A percentile compares a stretch with the other conserved stretches of the same genome.
Conservation (phyloP, 2,113 vertebrate genomes). For the Notechis scutatus region DNA sequence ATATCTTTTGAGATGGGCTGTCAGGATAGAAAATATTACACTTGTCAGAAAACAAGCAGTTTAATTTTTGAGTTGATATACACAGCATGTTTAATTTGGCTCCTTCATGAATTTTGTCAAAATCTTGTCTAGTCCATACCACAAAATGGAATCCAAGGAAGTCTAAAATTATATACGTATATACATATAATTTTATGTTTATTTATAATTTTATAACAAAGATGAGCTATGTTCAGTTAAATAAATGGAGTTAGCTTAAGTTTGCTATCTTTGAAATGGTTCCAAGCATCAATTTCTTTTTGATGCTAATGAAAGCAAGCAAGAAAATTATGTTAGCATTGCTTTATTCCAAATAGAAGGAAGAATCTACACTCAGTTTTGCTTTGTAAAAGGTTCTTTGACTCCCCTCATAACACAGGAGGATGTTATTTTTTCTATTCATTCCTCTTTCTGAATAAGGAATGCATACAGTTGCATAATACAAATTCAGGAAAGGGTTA, state of each 20-base stretch:
- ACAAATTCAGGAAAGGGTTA: not conserved
- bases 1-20: not conserved
- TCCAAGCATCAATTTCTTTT: not conserved
- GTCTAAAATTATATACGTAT: not conserved
- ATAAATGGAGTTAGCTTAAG: not conserved
- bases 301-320: not conserved
- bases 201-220: not conserved
- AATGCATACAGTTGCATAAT: not conserved
- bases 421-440: not conserved
- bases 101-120: not conserved
- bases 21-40: slow-evolving; percentile 5
- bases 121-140: not conserved
- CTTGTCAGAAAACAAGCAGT: not conserved
- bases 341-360: not conserved
- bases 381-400: not conserved
- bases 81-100: not conserved
- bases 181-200: no score
- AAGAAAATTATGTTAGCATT: not conserved
- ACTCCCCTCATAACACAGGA: not conserved
- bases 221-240: not conserved
- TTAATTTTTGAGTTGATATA: not conserved
- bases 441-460: not conserved
- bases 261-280: not conserved
- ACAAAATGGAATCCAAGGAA: not conserved
- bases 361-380: not conserved